Base-by-base conservation (phyloP, 2,888 invertebrate species). In the Gerris lacustris region DNA sequence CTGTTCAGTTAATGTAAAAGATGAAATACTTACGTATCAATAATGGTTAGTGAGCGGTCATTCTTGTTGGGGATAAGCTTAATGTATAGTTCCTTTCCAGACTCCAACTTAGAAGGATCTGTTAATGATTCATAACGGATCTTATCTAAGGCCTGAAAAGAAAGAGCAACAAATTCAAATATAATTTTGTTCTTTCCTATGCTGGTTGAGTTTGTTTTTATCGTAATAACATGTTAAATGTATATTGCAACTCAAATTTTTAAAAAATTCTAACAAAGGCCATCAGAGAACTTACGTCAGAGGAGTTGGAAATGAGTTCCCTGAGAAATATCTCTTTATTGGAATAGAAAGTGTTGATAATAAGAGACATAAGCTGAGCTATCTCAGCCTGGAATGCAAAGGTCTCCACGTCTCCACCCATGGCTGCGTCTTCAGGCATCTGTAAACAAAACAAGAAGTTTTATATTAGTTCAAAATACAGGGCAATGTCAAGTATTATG, bases 321-420 rank as follows among this genome's bases (percentile, higher is more conserved):
- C 98, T 87, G 72, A 99, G 88, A 84, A 99, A 99, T 79, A 99
- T 97, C 84, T 99, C 99, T 84, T 99, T 99, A 87, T 99, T 99
- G 0, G 96, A 96, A 83, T 99, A 99, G 85, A 99, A 99, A 71
- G 99, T 99, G 88, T 99, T 99, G 89, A 99, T 99, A 87, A 99
- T 99, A 83, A 99, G 85, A 77, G 95, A 96, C 98, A 99, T 98
- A 82, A 99, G 88, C 88, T 95, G 95, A 80, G 98, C 98, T 82
- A 99, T 99, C 85, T 99, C 98, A 80, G 98, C 98, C 86, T 99
- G 98, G 86, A 99, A 99, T 82, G 97, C 98, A 84, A 99, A 99
- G 82, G 97, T 98, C 83, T 99, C 98, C 74, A 89, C 90, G 78
- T 93, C 77, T 68, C 82, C 86, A 71, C 76, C 74, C 73, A 84